Conservation (phyloP, 2,888 invertebrate species). For the Ariolimax columbianus region DNA sequence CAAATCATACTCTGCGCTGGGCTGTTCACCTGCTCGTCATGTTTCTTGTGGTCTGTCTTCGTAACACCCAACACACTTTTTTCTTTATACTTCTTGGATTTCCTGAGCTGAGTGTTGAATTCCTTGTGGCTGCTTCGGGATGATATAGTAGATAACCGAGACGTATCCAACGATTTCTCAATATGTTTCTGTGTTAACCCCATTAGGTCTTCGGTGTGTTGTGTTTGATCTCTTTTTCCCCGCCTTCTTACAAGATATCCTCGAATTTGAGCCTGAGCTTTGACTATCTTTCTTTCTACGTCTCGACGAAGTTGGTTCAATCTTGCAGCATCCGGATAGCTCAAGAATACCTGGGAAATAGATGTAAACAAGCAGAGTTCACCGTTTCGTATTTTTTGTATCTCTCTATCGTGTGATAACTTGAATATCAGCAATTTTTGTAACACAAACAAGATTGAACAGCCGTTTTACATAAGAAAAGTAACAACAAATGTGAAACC, state of each 20-base stretch:
- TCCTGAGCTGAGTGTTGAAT: background rate
- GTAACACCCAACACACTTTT: background rate
- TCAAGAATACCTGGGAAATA: constrained; percentile 41
- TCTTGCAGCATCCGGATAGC: constrained; percentile 54
- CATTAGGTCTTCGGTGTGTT: background rate
- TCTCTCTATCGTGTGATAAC: too few relatives aligned
- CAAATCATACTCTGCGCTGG: background rate
- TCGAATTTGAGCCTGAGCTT: constrained; percentile 57
- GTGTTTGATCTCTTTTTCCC: background rate
- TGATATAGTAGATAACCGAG: constrained; percentile 29
- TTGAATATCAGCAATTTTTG: too few relatives aligned
- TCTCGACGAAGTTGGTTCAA: constrained; percentile 53
- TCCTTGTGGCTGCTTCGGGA: background rate
- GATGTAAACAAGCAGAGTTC: background rate
- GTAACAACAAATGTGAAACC: too few relatives aligned
- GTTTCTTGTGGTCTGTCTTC: constrained; percentile 11
- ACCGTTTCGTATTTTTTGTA: too few relatives aligned
- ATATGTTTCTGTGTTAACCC: constrained; percentile 21
- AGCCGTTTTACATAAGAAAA: too few relatives aligned
- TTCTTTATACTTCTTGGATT: background rate
- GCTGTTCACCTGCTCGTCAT: constrained; percentile 23
- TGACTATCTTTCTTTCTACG: constrained; percentile 54
- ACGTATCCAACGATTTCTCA: background rate
- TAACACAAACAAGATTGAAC: too few relatives aligned
- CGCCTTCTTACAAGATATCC: constrained; percentile 57